These are phyloP conservation scores for Euschistus heros DNA, from an alignment of 1,140 invertebrate genomes.

Conservation along the genomic window DNA sequence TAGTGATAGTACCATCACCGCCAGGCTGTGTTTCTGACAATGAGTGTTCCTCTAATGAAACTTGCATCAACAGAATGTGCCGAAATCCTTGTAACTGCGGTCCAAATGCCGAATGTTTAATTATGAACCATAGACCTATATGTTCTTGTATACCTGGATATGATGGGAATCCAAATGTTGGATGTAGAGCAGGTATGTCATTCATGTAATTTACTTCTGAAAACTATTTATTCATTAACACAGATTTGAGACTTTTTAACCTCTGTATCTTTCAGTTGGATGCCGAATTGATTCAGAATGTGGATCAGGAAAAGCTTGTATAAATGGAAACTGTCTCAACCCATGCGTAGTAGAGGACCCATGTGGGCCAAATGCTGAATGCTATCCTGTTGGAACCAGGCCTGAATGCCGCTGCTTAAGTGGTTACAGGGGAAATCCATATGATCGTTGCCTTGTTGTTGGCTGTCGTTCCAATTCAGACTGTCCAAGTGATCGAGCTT, in stretches of 20 bases:
- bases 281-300: slow-evolving; percentile 71
- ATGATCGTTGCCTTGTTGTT: slow-evolving; percentile 60
- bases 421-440: slow-evolving; percentile 71
- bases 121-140: slow-evolving; percentile 71
- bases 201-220: neutral
- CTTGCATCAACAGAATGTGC: slow-evolving; percentile 75
- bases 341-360: slow-evolving; percentile 65
- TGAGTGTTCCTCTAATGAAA: slow-evolving; percentile 64
- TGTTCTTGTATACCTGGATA: slow-evolving; percentile 72
- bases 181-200: slow-evolving; percentile 48
- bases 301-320: slow-evolving; percentile 62
- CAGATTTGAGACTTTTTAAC: neutral
- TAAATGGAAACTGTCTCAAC: slow-evolving; percentile 73
- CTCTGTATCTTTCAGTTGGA: slow-evolving; percentile 42
- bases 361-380: slow-evolving; percentile 77
- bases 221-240: neutral
- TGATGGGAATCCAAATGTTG: slow-evolving; percentile 72
- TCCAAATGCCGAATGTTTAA: slow-evolving; percentile 66
- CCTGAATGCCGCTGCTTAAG: slow-evolving; percentile 67
- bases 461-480: slow-evolving; percentile 83
- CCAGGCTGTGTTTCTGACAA: slow-evolving; percentile 63
- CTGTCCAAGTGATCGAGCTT: slow-evolving; percentile 72
- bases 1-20: slow-evolving; percentile 50
- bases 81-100: slow-evolving; percentile 80
- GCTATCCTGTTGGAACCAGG: slow-evolving; percentile 58